Conservation (phyloP, 2,888 invertebrate genomes). For the Ophion ventricosus region DNA sequence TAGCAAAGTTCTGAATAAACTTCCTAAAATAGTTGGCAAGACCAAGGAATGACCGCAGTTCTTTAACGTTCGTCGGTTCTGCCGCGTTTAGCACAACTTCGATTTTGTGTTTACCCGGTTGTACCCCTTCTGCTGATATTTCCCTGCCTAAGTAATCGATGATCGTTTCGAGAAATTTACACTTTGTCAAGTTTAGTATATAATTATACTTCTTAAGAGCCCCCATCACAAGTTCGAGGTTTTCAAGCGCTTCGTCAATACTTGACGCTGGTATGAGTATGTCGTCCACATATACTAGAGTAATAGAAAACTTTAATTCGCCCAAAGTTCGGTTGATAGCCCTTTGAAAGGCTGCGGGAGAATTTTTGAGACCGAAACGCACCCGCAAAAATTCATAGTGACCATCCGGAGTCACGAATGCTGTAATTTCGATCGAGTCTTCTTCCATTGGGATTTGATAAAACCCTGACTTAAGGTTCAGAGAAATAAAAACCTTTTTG, state of each 20-base stretch:
- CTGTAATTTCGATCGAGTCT: slow-evolving; percentile 43
- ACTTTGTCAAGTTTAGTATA: slow-evolving; percentile 71
- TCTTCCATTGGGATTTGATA: slow-evolving; percentile 62
- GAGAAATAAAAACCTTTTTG: slow-evolving; percentile 71
- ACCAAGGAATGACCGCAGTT: slow-evolving; percentile 73
- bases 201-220: slow-evolving; percentile 61
- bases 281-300: slow-evolving; percentile 70
- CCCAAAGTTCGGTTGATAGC: slow-evolving; percentile 73
- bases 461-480: slow-evolving; percentile 73
- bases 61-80: slow-evolving; percentile 67
- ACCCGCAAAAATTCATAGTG: slow-evolving; percentile 51
- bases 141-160: slow-evolving; percentile 69
- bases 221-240: slow-evolving; percentile 66
- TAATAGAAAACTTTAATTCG: background rate
- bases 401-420: slow-evolving; percentile 57
- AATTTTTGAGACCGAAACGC: slow-evolving; percentile 68
- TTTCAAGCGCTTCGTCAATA: slow-evolving; percentile 66
- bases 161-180: slow-evolving; percentile 50
- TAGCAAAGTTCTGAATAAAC: slow-evolving; percentile 71
- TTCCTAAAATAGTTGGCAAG: slow-evolving; percentile 73
- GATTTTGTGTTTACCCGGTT: slow-evolving; percentile 66
- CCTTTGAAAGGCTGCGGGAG: slow-evolving; percentile 67
- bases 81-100: slow-evolving; percentile 65
- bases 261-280: slow-evolving; percentile 68
- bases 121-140: slow-evolving; percentile 66